Percentiles rank a stretch among this genome's conserved stretches.
Evolutionary conservation across 1,140 invertebrate species (phyloP).

Genomic region (Tetranychus urticae): DNA sequence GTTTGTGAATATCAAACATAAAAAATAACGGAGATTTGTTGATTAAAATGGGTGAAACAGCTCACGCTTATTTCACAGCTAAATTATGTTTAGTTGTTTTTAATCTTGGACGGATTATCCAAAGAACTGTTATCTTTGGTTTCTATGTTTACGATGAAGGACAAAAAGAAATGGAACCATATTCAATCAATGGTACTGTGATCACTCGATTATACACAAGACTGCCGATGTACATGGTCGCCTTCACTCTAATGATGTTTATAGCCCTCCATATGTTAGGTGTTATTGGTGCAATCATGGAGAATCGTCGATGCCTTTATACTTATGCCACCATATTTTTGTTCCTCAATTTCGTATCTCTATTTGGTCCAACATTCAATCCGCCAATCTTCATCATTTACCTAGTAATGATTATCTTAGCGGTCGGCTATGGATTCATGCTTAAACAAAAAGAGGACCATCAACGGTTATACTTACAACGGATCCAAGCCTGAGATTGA

Average conservation of each 20-base stretch:
- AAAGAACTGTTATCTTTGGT: neutral
- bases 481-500: too few relatives aligned
- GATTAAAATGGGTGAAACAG: neutral
- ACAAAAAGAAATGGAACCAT: neutral
- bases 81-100: neutral
- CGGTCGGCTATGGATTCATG: neutral
- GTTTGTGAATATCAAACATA: too few relatives aligned
- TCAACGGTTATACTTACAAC: too few relatives aligned
- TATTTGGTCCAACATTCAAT: neutral
- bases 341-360: neutral
- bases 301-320: neutral
- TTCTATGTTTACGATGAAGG: neutral
- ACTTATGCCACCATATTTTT: neutral
- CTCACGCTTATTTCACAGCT: neutral
- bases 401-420: neutral
- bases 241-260: neutral
- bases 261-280: neutral
- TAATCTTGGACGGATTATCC: neutral
- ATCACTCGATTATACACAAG: neutral
- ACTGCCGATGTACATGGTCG: neutral
- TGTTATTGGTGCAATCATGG: neutral
- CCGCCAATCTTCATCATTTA: neutral
- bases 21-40: too few relatives aligned
- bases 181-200: neutral
- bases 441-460: neutral